Percentiles rank a stretch among this genome's conserved stretches.
Evolutionary conservation across 2,888 invertebrate species (phyloP).

Genomic region (Gortyna flavago): DNA sequence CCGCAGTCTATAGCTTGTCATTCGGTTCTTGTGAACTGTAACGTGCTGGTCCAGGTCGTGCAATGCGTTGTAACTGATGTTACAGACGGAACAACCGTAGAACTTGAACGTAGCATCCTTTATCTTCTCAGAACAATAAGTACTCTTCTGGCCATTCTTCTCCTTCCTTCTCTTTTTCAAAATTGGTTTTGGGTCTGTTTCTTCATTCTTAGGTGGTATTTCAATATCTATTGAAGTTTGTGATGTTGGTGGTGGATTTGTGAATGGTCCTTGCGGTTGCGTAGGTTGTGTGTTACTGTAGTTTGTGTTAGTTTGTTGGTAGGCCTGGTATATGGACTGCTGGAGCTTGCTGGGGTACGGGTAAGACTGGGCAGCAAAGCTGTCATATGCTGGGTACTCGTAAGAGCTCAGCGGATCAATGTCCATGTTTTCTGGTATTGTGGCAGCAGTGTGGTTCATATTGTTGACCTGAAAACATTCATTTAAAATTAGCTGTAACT

Average conservation of each 20-base stretch:
- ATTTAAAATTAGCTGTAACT: neutral
- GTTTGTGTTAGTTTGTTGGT: constrained; percentile 31
- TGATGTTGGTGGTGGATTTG: constrained; percentile 11
- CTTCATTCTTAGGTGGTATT: constrained; percentile 31
- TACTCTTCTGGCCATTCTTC: constrained; percentile 73
- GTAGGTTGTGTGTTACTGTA: constrained; percentile 18
- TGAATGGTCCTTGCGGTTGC: constrained; percentile 7
- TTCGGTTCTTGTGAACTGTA: constrained; percentile 80
- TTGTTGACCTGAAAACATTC: constrained; percentile 39
- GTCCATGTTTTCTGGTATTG: constrained; percentile 64
- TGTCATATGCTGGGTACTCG: constrained; percentile 70
- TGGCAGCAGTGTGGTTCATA: constrained; percentile 70
- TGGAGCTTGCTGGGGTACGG: constrained; percentile 66
- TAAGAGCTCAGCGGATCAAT: constrained; percentile 80
- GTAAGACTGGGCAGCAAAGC: constrained; percentile 59
- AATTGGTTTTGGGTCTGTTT: constrained; percentile 65
- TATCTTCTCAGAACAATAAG: constrained; percentile 83
- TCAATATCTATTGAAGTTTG: constrained; percentile 6
- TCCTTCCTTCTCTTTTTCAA: constrained; percentile 59
- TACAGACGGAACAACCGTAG: constrained; percentile 84
- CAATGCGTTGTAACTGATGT: constrained; percentile 77
- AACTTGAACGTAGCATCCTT: constrained; percentile 81
- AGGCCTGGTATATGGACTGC: constrained; percentile 49
- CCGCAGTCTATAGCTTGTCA: constrained; percentile 84
- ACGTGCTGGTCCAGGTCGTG: constrained; percentile 82